A percentile compares a stretch with the other conserved stretches of the same genome.
phyloP scores from a whole-genome alignment of 2,113 vertebrate genomes.

The Rhombomys opimus region DNA sequence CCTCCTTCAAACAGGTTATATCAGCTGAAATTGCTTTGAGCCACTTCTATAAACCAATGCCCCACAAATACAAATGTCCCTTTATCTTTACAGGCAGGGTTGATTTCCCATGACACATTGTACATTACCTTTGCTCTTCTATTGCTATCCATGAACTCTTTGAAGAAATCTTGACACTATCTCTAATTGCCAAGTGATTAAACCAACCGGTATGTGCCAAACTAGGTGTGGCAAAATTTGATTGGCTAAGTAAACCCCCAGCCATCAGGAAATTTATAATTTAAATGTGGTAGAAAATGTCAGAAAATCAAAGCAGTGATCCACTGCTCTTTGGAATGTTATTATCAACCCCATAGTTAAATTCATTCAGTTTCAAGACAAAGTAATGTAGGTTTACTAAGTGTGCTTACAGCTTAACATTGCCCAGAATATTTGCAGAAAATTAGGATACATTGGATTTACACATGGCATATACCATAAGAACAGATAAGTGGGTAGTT shows the following conservation, averaged over 20 bases:
- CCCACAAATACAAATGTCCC: background rate
- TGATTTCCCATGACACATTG: background rate
- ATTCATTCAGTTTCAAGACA: constrained; percentile 13
- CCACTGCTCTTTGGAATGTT: background rate
- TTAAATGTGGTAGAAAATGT: background rate
- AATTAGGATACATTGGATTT: constrained; percentile 35
- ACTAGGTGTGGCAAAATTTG: background rate
- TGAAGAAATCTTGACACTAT: background rate
- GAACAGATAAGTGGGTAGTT: background rate
- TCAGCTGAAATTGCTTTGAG: constrained; percentile 1
- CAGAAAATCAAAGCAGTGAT: constrained; percentile 21
- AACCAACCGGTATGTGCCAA: constrained; percentile 4
- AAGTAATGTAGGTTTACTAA: constrained; percentile 21
- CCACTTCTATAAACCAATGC: background rate
- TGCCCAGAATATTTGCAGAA: constrained; percentile 19
- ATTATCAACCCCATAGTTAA: background rate
- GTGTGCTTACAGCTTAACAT: constrained; percentile 11
- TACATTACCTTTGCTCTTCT: background rate
- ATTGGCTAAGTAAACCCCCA: background rate
- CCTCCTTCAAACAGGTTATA: background rate
- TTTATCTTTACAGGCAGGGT: background rate
- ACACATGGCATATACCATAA: background rate
- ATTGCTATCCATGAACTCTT: background rate
- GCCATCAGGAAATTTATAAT: background rate
- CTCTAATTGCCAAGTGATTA: background rate